Conservation (phyloP, 2,113 vertebrate genomes). For the Mesocricetus auratus region DNA sequence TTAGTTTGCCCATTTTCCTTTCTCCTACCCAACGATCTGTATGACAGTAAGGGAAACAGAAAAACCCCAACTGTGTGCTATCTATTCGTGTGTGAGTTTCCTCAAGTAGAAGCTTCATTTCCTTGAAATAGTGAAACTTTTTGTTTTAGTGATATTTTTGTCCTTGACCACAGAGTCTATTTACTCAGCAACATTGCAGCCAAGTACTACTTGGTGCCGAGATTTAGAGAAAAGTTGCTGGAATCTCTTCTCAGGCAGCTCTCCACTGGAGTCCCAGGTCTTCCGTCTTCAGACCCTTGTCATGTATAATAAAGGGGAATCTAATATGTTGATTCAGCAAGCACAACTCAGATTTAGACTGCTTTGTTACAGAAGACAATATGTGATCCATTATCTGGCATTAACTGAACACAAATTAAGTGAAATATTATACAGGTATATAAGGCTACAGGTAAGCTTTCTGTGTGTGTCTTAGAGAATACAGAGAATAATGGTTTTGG, state of each 20-base stretch:
- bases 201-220: not conserved
- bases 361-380: not conserved
- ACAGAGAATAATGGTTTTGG: not conserved
- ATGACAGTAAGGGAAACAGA: not conserved
- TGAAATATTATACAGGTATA: not conserved
- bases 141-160: not conserved
- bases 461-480: not conserved
- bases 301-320: not conserved
- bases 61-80: not conserved
- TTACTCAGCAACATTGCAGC: not conserved
- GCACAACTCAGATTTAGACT: not conserved
- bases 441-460: not conserved
- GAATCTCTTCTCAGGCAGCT: not conserved
- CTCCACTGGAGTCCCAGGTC: not conserved
- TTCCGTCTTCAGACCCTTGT: not conserved
- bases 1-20: fast-evolving
- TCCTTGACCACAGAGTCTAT: not conserved
- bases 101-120: not conserved
- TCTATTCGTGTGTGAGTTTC: not conserved
- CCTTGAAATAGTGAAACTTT: not conserved
- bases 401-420: not conserved
- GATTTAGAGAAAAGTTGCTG: not conserved
- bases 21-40: not conserved
- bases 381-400: not conserved
- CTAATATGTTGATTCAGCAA: not conserved